Percentiles rank a stretch among this genome's conserved stretches.
phyloP scores from a whole-genome alignment of 2,797 vertebrate species.

The Scomberomorus guttatus region DNA sequence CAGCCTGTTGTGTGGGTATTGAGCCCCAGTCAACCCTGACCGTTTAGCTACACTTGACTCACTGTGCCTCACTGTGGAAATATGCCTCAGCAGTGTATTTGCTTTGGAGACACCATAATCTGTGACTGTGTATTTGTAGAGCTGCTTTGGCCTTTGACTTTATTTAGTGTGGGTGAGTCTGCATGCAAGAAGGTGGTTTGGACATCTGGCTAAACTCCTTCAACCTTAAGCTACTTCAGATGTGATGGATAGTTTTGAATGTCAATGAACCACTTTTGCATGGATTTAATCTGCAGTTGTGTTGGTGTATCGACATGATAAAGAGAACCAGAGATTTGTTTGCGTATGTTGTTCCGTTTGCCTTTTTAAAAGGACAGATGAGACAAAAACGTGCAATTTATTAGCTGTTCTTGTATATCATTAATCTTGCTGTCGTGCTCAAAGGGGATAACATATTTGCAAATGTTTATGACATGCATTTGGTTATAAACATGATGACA shows the following conservation, averaged over 20 bases:
- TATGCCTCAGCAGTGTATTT: slow-evolving; percentile 70
- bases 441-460: slow-evolving; percentile 28
- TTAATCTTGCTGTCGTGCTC: slow-evolving; percentile 33
- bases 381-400: slow-evolving; percentile 16
- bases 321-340: slow-evolving; percentile 11
- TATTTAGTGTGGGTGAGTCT: slow-evolving; percentile 65
- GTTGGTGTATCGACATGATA: slow-evolving; percentile 12
- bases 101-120: slow-evolving; percentile 75
- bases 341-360: background rate
- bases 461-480: slow-evolving; percentile 43
- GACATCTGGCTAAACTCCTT: slow-evolving; percentile 30
- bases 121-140: slow-evolving; percentile 63
- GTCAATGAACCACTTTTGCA: slow-evolving; percentile 46
- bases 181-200: slow-evolving; percentile 59
- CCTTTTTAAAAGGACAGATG: slow-evolving; percentile 26
- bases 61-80: slow-evolving; percentile 71
- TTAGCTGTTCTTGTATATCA: slow-evolving; percentile 37
- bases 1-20: slow-evolving; percentile 68
- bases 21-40: slow-evolving; percentile 57
- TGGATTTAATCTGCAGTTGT: slow-evolving; percentile 40
- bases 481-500: slow-evolving; percentile 42
- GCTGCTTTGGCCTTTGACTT: slow-evolving; percentile 64
- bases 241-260: slow-evolving; percentile 39
- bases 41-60: slow-evolving; percentile 63
- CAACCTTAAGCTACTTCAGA: slow-evolving; percentile 23